These are phyloP conservation scores for Eulemur rubriventer DNA, from an alignment of 2,797 vertebrate genomes.

Conservation along the genomic window DNA sequence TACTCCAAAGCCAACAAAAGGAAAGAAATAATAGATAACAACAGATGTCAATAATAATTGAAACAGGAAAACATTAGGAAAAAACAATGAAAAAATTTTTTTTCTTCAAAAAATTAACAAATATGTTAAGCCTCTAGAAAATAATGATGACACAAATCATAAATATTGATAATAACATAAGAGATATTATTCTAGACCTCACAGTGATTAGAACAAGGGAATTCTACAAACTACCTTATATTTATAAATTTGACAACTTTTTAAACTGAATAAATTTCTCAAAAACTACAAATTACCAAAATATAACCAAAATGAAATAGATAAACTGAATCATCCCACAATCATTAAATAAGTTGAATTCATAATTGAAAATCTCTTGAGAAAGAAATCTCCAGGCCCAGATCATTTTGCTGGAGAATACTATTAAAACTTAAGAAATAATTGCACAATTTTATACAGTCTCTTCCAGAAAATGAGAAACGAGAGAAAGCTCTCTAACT, in stretches of 20 bases:
- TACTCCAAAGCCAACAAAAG: background rate
- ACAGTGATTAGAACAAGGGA: background rate
- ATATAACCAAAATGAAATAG: background rate
- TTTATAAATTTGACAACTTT: background rate
- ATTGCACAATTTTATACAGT: background rate
- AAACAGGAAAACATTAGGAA: background rate
- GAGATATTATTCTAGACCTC: background rate
- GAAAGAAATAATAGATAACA: background rate
- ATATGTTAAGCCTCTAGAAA: background rate
- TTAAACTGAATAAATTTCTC: background rate
- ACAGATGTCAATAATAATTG: background rate
- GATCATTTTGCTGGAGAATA: background rate
- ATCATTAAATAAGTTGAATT: background rate
- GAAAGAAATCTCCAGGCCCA: background rate
- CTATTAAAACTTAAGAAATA: background rate
- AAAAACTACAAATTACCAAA: background rate
- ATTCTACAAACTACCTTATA: background rate
- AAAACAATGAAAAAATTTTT: background rate
- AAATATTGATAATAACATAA: background rate
- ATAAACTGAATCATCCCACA: background rate
- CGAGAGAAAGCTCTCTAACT: background rate
- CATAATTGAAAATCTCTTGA: background rate
- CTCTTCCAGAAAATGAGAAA: background rate
- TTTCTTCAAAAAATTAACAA: background rate
- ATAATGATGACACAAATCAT: background rate